phyloP scores from a whole-genome alignment of 2,113 vertebrate genomes.

The Mionectes macconnelli region DNA sequence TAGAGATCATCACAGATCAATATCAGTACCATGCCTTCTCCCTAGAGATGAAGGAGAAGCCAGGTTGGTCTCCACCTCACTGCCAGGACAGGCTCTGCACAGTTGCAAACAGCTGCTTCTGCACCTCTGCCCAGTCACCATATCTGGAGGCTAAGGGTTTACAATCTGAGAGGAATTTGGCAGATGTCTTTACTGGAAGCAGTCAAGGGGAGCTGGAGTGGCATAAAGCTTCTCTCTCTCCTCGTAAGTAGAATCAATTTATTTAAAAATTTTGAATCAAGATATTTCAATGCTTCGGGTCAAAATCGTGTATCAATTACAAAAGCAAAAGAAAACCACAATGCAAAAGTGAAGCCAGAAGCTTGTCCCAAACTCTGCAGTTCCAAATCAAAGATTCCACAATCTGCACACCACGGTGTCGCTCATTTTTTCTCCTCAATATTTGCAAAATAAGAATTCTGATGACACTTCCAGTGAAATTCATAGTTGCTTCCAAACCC shows the following conservation, averaged over 20 bases:
- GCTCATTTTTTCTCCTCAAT: not conserved
- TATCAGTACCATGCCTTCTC: not conserved
- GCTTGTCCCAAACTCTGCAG: not conserved
- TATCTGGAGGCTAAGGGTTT: accelerated
- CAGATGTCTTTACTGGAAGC: not conserved
- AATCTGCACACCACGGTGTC: not conserved
- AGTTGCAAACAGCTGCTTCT: conserved; percentile 16
- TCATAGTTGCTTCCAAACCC: not conserved
- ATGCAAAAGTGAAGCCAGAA: not conserved
- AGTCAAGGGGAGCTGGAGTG: not conserved
- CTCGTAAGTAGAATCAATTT: not conserved
- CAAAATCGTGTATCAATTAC: not conserved
- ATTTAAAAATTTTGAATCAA: not conserved
- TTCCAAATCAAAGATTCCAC: not conserved
- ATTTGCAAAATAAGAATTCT: not conserved
- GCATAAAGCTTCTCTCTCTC: not conserved
- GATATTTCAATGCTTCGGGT: not conserved
- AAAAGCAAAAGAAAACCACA: not conserved
- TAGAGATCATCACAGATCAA: not conserved
- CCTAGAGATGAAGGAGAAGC: not conserved
- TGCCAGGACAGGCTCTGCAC: not conserved
- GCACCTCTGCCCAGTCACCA: not conserved
- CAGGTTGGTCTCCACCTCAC: not conserved
- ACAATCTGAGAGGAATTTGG: not conserved
- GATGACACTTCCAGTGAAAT: not conserved